Base-by-base conservation (phyloP, 1,140 invertebrate genomes). In the Asobara japonica region DNA sequence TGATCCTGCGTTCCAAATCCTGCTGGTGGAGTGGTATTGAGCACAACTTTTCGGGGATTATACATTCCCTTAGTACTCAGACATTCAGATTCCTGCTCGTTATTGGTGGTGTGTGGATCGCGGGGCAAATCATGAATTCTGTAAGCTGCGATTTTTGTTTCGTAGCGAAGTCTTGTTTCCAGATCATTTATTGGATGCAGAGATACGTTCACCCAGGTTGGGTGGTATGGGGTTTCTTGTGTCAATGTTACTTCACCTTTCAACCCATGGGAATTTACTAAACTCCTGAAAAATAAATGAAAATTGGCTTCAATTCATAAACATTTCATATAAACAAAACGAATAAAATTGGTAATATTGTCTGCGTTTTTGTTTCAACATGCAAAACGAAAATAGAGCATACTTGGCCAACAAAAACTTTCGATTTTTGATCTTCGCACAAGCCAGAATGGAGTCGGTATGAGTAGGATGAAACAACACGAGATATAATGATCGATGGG, bases 221-320 rank as follows among this genome's bases (percentile, higher is more conserved):
- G 93, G 84, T 96, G 92, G 80, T 95, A 97, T 6, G 92, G 92
- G 0, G 94, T 96, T 20, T 92, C 89, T 87, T 98, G 97, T 7
- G 89, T 90, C 29, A 98, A 90, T 1, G 89, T 92, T 1, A 98
- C 89, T 56, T 93, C 90, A 0, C 96, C 96, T 81, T 90, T 92
- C 2, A 98, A 92, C 3, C 96, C 96, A 48, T 92, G 91, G 45
- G 91, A 90, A 84, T 94, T 93, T 41, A 98, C 91, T 4, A 93
- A 84, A 2, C 92, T 91, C 79, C 93, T 93, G 18, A 74, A 71
- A 87, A 88, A 73, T 77, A 65, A 65, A 41, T 48, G 13, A 22
- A 71, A 67, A 20, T 36, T 30, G n/a, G n/a, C n/a, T n/a, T n/a
- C n/a, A n/a, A n/a, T n/a, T n/a, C n/a, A n/a, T n/a, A n/a, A n/a